Evolutionary conservation across 2,888 invertebrate genomes (phyloP).

Genomic region (Hemaris fuciformis): DNA sequence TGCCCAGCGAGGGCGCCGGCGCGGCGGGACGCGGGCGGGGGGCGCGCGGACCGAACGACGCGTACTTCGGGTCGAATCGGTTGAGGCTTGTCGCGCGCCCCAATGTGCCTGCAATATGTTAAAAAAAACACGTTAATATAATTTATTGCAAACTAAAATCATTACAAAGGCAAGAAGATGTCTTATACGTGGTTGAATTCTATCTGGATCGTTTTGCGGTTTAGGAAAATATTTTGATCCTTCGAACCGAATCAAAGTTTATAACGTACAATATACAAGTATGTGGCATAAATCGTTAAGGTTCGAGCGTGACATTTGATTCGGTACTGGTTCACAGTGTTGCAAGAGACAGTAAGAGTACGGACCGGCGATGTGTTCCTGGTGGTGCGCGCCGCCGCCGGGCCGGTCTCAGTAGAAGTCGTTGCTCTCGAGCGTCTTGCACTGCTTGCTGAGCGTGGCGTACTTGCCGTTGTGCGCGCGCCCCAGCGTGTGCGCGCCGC

Average conservation of each 20-base stretch:
- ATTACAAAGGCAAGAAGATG: background rate
- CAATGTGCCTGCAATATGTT: slow-evolving; percentile 29
- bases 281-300: too few relatives aligned
- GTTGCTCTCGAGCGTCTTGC: slow-evolving; percentile 95
- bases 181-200: background rate
- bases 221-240: background rate
- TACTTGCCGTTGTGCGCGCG: slow-evolving; percentile 92
- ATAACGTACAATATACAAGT: background rate
- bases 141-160: background rate
- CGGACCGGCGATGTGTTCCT: slow-evolving; percentile 31
- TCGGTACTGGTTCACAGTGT: too few relatives aligned
- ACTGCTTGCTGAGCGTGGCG: slow-evolving; percentile 97
- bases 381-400: slow-evolving; percentile 77
- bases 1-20: slow-evolving; percentile 57
- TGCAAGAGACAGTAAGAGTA: background rate
- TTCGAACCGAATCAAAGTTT: background rate
- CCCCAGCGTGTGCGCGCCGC: slow-evolving; percentile 85
- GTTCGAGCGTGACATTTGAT: too few relatives aligned
- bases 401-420: slow-evolving; percentile 96
- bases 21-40: slow-evolving; percentile 70
- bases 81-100: slow-evolving; percentile 76
- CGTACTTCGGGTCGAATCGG: slow-evolving; percentile 83
- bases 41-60: slow-evolving; percentile 78
- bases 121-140: background rate
- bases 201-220: background rate